Evolutionary conservation across 2,797 vertebrate species (phyloP), one percentile per base, ranked within the genome.

Genomic region (Salmo trutta): DNA sequence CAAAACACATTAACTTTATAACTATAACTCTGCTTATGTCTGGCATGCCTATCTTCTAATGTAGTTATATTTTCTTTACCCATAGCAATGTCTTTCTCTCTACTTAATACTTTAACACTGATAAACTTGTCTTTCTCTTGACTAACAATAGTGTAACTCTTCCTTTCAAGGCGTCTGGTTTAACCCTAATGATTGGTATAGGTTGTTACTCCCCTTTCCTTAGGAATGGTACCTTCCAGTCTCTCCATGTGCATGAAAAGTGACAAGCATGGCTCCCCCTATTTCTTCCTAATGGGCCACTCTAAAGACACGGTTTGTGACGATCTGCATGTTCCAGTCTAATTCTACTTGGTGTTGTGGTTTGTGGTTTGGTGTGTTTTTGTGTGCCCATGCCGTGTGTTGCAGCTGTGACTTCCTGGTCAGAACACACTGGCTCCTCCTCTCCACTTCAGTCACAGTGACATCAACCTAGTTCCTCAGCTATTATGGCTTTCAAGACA

Each of bases 201-300:
- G 97, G 97, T 96, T 99, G 96, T 99, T 97, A 97, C 97, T 98
- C 97, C 96, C 95, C 98, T 96, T 97, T 97, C 96, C 98, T 96
- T 99, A 99, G 98, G 98, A 99, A 98, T 97, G 97, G 97, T 97
- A 95, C 96, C 97, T 97, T 99, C 98, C 97, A 98, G 96, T 95
- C 96, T 98, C 96, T 99, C 98, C 97, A 98, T 99, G 97, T 99
- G 98, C 97, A 99, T 99, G 98, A 99, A 99, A 98, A 98, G 96
- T 99, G 98, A 99, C 97, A 99, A 96, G 96, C 98, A 99, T 98
- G 97, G 98, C 95, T 98, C 98, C 95, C 97, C 98, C 95, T 99
- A 98, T 98, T 99, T 99, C 97, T 98, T 98, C 97, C 96, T 99
- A 97, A 95, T 96, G 97, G 98, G 97, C 96, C 97, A 97, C 95